Percentiles rank a stretch among this genome's conserved stretches.
Conservation (phyloP, 2,797 vertebrate genomes). For the Bucorvus abyssinicus region DNA sequence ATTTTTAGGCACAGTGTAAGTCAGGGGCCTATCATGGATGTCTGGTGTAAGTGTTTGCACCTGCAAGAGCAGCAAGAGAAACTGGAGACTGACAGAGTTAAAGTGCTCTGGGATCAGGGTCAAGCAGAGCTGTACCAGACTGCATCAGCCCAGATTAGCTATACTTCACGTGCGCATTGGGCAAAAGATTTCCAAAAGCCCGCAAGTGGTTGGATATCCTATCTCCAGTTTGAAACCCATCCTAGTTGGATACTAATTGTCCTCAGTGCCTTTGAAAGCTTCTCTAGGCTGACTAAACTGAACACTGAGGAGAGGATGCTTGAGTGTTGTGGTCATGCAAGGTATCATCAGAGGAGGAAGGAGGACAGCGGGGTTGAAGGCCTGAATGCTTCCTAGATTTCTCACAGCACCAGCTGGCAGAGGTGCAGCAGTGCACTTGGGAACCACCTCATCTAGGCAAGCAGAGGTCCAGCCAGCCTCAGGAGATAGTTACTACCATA, state of each 20-base stretch:
- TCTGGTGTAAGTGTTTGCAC: not conserved
- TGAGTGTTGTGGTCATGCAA: accelerated
- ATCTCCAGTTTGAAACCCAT: not conserved
- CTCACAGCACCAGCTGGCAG: not conserved
- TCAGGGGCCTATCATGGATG: not conserved
- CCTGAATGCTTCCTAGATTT: not conserved
- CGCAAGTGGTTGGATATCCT: not conserved
- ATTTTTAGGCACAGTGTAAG: not conserved
- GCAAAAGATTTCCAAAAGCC: not conserved
- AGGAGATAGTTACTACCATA: not conserved
- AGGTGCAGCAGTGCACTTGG: accelerated
- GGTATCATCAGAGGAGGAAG: not conserved
- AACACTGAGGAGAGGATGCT: not conserved
- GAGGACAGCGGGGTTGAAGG: not conserved
- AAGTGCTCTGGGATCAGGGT: not conserved
- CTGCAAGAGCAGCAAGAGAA: not conserved
- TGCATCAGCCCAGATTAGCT: not conserved
- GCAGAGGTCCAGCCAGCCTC: not conserved
- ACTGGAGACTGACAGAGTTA: not conserved
- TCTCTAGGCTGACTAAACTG: not conserved
- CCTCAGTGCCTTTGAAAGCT: not conserved
- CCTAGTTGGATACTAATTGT: not conserved
- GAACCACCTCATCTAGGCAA: not conserved
- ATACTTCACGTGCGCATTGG: accelerated
- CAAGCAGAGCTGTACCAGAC: accelerated